A percentile compares a stretch with the other conserved stretches of the same genome.
Conservation (phyloP, 2,113 vertebrate species). For the Boulengeromyrus knoepffleri region DNA sequence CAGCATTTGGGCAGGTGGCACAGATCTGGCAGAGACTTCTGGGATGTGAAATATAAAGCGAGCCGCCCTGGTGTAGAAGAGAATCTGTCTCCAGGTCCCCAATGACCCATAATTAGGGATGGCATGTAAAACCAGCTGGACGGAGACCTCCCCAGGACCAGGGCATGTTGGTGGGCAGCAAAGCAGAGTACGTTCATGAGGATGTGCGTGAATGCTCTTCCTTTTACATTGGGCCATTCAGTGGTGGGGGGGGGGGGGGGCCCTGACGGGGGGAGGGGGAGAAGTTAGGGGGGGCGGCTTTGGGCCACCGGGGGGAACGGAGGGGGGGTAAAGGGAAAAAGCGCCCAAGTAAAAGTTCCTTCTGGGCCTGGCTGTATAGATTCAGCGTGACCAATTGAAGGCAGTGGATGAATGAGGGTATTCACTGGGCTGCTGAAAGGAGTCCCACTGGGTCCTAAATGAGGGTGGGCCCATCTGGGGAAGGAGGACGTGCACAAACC, state of each 20-base stretch:
- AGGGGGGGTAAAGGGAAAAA: constrained; percentile 30
- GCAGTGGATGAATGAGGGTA: constrained; percentile 62
- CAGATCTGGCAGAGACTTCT: not conserved
- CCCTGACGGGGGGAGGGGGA: constrained; percentile 33
- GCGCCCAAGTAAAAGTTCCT: constrained; percentile 51
- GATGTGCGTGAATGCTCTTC: not conserved
- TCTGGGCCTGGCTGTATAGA: constrained; percentile 48
- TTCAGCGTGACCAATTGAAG: constrained; percentile 60
- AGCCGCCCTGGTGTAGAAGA: not conserved
- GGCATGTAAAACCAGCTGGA: not conserved
- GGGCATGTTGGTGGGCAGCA: not conserved
- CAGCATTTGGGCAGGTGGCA: not conserved
- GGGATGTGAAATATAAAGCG: not conserved
- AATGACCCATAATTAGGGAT: not conserved
- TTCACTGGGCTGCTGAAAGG: constrained; percentile 65
- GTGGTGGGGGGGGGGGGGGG: not conserved
- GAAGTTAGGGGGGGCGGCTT: not conserved
- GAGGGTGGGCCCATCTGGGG: constrained; percentile 62
- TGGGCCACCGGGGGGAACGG: constrained; percentile 27
- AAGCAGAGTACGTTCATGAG: not conserved
- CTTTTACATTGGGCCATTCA: not conserved
- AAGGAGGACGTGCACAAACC: constrained; percentile 66
- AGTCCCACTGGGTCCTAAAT: constrained; percentile 58
- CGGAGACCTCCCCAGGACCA: not conserved
- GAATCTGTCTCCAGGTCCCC: not conserved